A percentile compares a stretch with the other conserved stretches of the same genome.
These are phyloP conservation scores for Calliphora vomitoria DNA, from an alignment of 2,888 invertebrate genomes.

Conservation along the genomic window DNA sequence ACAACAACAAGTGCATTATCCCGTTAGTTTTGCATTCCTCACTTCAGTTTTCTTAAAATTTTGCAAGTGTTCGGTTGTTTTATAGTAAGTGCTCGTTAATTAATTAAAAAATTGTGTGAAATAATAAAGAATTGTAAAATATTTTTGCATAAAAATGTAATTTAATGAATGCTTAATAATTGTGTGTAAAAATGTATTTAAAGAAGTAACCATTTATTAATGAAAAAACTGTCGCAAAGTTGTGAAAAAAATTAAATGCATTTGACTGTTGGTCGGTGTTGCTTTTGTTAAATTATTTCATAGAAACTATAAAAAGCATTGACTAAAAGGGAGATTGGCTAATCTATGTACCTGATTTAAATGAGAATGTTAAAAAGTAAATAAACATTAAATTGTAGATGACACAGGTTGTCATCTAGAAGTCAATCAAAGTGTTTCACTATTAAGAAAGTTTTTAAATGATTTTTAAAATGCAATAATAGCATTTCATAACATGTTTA, in stretches of 20 bases:
- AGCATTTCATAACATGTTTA: not conserved
- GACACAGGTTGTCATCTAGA: too few species aligned
- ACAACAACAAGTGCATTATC: not conserved
- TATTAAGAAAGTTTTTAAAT: not conserved
- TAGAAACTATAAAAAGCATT: not conserved
- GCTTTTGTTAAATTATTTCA: too few species aligned
- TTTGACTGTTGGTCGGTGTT: not conserved
- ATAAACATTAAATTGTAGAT: too few species aligned
- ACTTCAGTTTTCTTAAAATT: not conserved
- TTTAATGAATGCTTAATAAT: not conserved
- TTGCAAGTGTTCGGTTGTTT: not conserved
- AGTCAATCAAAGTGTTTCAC: not conserved
- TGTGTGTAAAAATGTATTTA: not conserved
- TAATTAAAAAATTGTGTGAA: not conserved
- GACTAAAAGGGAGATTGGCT: too few species aligned
- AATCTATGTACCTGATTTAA: too few species aligned
- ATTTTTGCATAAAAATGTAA: not conserved
- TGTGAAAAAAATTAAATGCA: not conserved
- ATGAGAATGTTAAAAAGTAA: too few species aligned
- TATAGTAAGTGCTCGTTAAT: not conserved
- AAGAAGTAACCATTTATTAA: not conserved
- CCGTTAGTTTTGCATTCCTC: conserved; percentile 27
- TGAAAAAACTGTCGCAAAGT: not conserved
- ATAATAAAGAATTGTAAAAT: not conserved
- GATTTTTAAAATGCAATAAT: not conserved